Base-by-base conservation (phyloP, 2,797 vertebrate genomes). In the Amniataba percoides region DNA sequence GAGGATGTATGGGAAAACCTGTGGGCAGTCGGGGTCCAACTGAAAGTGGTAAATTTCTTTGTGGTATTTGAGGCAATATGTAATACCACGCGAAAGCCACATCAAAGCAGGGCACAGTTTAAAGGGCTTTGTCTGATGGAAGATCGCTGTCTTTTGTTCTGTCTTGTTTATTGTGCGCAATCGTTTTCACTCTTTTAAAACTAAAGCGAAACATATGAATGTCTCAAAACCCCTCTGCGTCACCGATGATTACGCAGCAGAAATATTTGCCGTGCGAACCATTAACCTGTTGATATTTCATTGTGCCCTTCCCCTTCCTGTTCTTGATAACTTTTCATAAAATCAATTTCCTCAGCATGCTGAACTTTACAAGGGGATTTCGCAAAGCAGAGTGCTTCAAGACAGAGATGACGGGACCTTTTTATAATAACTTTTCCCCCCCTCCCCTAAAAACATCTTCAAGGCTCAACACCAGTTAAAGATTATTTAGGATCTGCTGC, bases 121-220 rank as follows among this genome's bases (percentile, higher is more conserved):
- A n/a, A 76, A 62, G 23, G 19, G 21, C 53, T 88, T 69, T 25
- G 12, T 65, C 31, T 62, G 43, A 56, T 63, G 71, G 77, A 52
- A 61, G 55, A 53, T 63, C 18, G 8, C 19, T 2, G 16, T 78
- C 45, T 77, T 75, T 75, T 70, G 51, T 45, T 56, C 19, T 1
- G 11, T 16, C 58, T 59, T 39, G 45, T 86, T 80, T 78, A 70
- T 74, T 77, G 23, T 74, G 21, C 62, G 55, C 63, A 62, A 31
- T 68, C 5, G 3, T 83, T 86, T 75, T 76, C 58, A 63, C 66
- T 68, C 59, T 74, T 70, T 34, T 62, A 74, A 82, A 79, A 45
- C 40, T 34, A 40, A 59, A 71, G 42, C 68, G 51, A 79, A 75
- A 63, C 59, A 58, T 13, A 60, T 55, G 25, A 80, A 63, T 55